Evolutionary conservation across 92 coral and sea anemone genomes (phyloP), one percentile per base, ranked within the genome.

Genomic region (Phymanthus crucifer): DNA sequence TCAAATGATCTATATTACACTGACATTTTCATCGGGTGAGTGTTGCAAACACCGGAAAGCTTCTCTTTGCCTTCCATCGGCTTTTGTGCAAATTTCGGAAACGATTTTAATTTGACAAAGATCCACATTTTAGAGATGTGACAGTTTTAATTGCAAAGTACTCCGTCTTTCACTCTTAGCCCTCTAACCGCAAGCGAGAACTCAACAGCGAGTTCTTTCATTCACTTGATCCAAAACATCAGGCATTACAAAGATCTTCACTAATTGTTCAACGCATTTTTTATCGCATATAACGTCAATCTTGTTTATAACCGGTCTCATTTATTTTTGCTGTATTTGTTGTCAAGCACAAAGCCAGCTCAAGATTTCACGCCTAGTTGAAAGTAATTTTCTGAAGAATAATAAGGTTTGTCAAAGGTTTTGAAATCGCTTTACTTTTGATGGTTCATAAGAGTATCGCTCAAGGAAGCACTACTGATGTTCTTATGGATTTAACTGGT

Each of bases 31-130:
- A 61, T 61, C 36, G 29, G 68, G 29, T 61, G 68, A 12, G 36
- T 27, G 68, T 61, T 16, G 68, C 68, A 6, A 24, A 18, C 11
- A 61, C 68, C 68, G 68, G 68, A 61, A 61, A 61, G 32, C 68
- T 61, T 24, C 35, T 61, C 68, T 61, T 61, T 61, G 68, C 68
- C 29, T 61, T 61, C 32, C 68, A 61, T 61, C 48, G 29, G 3
- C 68, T 61, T 61, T 61, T 61, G 68, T 61, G 68, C 68, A 61
- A 61, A 61, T 29, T 61, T 61, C 68, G 68, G 68, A 61, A 61
- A 61, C 34, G 33, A 7, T 18, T 61, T 24, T n/a, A 61, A 24
- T 61, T 61, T 27, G 68, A 24, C 68, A 61, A 34, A 61, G 68
- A 61, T 61, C 68, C 26, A 27, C 26, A 29, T 12, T 27, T 61